A percentile compares a stretch with the other conserved stretches of the same genome.
Conservation (phyloP, 2,797 vertebrate species). For the Choloepus didactylus region DNA sequence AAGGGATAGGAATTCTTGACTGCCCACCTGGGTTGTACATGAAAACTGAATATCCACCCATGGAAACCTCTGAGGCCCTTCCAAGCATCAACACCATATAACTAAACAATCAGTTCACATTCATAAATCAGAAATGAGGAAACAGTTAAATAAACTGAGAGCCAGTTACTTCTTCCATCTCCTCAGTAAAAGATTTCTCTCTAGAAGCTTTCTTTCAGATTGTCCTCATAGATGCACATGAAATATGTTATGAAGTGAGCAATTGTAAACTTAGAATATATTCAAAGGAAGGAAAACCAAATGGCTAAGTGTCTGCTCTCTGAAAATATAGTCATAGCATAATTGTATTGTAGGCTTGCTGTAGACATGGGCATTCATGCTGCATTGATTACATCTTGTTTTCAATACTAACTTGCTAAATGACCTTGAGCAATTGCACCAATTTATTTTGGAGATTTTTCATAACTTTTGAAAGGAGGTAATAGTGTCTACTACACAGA, state of each 20-base stretch:
- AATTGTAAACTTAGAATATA: neutral
- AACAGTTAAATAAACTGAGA: neutral
- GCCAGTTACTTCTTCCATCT: neutral
- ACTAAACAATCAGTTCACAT: neutral
- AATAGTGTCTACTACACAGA: neutral
- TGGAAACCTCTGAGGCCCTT: neutral
- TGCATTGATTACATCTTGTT: neutral
- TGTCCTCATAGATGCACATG: neutral
- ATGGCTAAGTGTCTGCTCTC: neutral
- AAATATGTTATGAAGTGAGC: neutral
- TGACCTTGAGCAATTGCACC: neutral
- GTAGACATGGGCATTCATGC: neutral
- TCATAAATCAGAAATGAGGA: neutral
- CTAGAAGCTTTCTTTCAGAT: neutral
- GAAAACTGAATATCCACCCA: neutral
- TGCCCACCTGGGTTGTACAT: neutral
- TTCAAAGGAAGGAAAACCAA: neutral
- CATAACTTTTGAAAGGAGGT: neutral
- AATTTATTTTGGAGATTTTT: neutral
- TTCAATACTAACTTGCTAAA: neutral
- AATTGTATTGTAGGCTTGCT: neutral
- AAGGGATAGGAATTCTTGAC: neutral
- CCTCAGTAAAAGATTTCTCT: neutral
- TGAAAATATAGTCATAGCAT: neutral
- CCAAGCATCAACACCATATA: neutral